These are phyloP conservation scores for Himalopsyche tibetana DNA, from an alignment of 2,888 invertebrate species.

Conservation along the genomic window DNA sequence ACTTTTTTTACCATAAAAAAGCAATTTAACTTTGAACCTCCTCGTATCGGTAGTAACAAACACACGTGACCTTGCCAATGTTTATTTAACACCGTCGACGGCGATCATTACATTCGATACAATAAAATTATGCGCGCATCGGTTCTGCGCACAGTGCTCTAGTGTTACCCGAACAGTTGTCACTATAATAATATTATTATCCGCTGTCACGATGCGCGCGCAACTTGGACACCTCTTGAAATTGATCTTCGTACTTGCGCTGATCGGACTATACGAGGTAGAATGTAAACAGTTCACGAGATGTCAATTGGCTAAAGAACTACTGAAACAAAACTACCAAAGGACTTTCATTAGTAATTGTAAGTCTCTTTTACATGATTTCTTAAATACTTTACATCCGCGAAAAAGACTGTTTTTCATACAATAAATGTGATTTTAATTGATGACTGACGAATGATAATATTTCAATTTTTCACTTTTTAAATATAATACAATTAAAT, in stretches of 20 bases:
- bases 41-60: not conserved
- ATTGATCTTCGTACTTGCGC: slow-evolving; percentile 45
- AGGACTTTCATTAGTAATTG: slow-evolving; percentile 84
- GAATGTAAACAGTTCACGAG: slow-evolving; percentile 79
- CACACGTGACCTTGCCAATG: slow-evolving; percentile 37
- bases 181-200: not conserved
- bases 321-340: slow-evolving; percentile 80
- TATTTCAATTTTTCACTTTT: too few species aligned
- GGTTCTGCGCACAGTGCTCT: slow-evolving; percentile 3
- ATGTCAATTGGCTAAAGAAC: slow-evolving; percentile 83
- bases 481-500: too few species aligned
- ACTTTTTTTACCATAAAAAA: too few species aligned
- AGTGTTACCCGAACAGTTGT: slow-evolving; percentile 22
- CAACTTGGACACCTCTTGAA: slow-evolving; percentile 55
- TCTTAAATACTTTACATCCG: too few species aligned
- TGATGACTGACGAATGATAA: too few species aligned
- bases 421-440: too few species aligned
- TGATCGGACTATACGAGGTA: slow-evolving; percentile 31
- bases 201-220: slow-evolving; percentile 59
- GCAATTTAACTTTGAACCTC: not conserved
- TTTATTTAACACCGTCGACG: slow-evolving; percentile 20
- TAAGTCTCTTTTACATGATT: slow-evolving; percentile 72
- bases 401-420: too few species aligned
- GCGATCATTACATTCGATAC: slow-evolving; percentile 4
- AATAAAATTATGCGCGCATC: slow-evolving; percentile 35